These are phyloP conservation scores for Paramormyrops hopkinsi DNA, from an alignment of 2,797 vertebrate species.

Conservation along the genomic window DNA sequence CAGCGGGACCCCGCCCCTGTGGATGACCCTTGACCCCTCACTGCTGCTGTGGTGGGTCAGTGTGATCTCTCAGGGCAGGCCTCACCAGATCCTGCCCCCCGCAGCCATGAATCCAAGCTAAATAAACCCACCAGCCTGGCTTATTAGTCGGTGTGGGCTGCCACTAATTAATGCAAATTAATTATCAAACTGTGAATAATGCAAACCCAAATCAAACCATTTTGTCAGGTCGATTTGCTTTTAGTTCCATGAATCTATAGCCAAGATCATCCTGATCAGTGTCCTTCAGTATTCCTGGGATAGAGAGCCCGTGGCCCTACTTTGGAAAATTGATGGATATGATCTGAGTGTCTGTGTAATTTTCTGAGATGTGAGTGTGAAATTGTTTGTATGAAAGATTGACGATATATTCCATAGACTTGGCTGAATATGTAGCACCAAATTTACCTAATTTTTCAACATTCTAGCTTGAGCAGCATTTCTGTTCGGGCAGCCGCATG, in stretches of 20 bases:
- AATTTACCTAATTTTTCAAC: neutral
- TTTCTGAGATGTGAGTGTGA: neutral
- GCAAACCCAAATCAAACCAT: neutral
- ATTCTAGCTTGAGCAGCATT: neutral
- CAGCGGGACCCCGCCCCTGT: neutral
- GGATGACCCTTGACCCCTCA: neutral
- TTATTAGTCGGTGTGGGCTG: neutral
- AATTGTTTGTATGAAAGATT: neutral
- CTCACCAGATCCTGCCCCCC: neutral
- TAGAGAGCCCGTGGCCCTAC: neutral
- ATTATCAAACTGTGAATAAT: neutral
- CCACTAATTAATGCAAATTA: neutral
- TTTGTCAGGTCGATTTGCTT: neutral
- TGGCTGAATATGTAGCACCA: neutral
- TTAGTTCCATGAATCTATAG: neutral
- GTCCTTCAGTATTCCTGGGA: neutral
- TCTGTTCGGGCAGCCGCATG: neutral
- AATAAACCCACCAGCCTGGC: neutral
- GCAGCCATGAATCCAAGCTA: neutral
- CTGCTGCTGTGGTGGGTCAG: neutral
- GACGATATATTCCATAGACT: neutral
- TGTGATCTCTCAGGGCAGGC: neutral
- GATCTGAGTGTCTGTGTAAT: neutral
- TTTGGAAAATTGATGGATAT: neutral
- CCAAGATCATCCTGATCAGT: neutral